A percentile compares a stretch with the other conserved stretches of the same genome.
phyloP scores from a whole-genome alignment of 2,113 vertebrate genomes.

The Paramormyrops kingsleyae region DNA sequence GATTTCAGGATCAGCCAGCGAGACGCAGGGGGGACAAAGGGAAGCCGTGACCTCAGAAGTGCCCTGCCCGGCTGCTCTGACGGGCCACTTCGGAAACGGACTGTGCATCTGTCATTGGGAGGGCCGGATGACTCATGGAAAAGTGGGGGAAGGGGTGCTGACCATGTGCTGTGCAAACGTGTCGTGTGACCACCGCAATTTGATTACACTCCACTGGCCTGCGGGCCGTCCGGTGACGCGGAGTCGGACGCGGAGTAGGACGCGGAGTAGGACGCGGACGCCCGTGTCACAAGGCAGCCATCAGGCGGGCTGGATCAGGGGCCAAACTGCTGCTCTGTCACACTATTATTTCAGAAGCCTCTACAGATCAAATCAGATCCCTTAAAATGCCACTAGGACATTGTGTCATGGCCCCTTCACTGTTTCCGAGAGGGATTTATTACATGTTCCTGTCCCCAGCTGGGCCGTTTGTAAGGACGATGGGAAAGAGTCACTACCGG shows the following conservation, averaged over 20 bases:
- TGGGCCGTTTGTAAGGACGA: not conserved
- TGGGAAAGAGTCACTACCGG: not conserved
- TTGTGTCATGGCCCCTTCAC: not conserved
- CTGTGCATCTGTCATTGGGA: not conserved
- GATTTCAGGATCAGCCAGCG: not conserved
- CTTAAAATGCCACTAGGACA: not conserved
- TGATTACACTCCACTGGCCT: not conserved
- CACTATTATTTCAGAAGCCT: slow-evolving; percentile 10
- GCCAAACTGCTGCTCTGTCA: slow-evolving; percentile 36
- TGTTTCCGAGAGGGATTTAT: not conserved
- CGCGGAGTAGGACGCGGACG: not conserved
- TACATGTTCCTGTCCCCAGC: not conserved
- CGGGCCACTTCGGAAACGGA: not conserved
- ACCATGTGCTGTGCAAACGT: not conserved
- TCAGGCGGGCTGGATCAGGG: slow-evolving; percentile 49
- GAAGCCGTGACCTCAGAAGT: not conserved
- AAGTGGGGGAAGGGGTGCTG: not conserved
- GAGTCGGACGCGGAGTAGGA: not conserved
- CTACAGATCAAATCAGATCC: slow-evolving; percentile 8
- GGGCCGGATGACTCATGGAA: not conserved
- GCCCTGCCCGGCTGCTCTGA: not conserved
- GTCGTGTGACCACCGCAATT: not conserved
- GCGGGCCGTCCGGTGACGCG: not conserved
- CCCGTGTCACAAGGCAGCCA: slow-evolving; percentile 37
- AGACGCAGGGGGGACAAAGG: not conserved